Conservation (phyloP, 2,888 invertebrate species). For the Cephus spinipes region DNA sequence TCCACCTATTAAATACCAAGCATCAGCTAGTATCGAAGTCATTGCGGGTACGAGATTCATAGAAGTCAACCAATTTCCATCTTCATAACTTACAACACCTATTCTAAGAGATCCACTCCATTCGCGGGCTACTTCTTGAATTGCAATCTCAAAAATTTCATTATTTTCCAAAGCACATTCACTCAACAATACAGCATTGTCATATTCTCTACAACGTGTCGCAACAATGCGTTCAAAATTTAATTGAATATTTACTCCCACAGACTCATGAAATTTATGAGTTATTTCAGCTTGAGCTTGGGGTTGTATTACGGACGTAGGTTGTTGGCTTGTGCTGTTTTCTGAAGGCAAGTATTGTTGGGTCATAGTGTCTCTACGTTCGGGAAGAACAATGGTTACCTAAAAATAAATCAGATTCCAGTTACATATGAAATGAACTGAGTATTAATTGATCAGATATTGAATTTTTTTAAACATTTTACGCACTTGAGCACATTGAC, state of each 20-base stretch:
- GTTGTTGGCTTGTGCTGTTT: slow-evolving; percentile 71
- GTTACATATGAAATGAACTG: slow-evolving; percentile 1
- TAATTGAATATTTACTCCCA: slow-evolving; percentile 78
- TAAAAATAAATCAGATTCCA: slow-evolving; percentile 25
- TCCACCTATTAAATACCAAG: slow-evolving; percentile 76
- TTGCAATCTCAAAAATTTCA: slow-evolving; percentile 84
- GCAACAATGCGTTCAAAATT: slow-evolving; percentile 77
- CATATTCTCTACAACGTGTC: slow-evolving; percentile 71
- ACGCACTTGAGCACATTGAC: slow-evolving; percentile 92
- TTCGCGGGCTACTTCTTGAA: slow-evolving; percentile 73
- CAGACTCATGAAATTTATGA: slow-evolving; percentile 70
- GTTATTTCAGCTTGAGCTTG: slow-evolving; percentile 65
- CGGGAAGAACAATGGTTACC: slow-evolving; percentile 62
- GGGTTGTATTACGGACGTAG: slow-evolving; percentile 71
- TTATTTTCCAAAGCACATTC: slow-evolving; percentile 78
- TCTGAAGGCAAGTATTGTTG: slow-evolving; percentile 65
- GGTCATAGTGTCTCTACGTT: slow-evolving; percentile 59
- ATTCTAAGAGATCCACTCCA: slow-evolving; percentile 82
- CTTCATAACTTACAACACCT: slow-evolving; percentile 81
- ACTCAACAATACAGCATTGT: slow-evolving; percentile 77
- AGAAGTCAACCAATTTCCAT: slow-evolving; percentile 58
- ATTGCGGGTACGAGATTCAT: slow-evolving; percentile 76
- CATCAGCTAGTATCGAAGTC: slow-evolving; percentile 75
- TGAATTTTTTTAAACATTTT: slow-evolving; percentile 47
- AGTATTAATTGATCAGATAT: background rate